Percentiles rank a stretch among this genome's conserved stretches.
phyloP scores from a whole-genome alignment of 2,113 vertebrate genomes.

The Diadophis punctatus region DNA sequence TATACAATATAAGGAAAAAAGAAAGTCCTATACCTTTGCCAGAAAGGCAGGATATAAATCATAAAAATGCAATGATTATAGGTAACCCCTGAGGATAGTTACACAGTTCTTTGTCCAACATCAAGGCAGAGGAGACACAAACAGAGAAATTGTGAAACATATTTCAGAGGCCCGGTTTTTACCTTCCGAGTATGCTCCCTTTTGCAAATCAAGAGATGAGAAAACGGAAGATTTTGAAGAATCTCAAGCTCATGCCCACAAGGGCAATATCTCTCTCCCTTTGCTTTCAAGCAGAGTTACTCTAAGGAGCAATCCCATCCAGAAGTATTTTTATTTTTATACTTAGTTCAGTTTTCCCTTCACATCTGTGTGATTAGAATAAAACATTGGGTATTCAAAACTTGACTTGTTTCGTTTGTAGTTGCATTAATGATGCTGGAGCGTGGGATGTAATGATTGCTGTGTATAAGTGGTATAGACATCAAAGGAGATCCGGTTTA shows the following conservation, averaged over 20 bases:
- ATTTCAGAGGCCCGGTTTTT: neutral
- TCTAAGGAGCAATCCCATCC: slow-evolving; percentile 38
- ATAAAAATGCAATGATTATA: neutral
- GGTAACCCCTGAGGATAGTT: neutral
- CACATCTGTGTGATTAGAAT: slow-evolving; percentile 4
- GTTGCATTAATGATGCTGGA: slow-evolving; percentile 54
- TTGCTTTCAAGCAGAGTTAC: slow-evolving; percentile 19
- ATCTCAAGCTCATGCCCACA: slow-evolving; percentile 7
- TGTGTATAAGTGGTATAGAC: slow-evolving; percentile 42
- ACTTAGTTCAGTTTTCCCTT: slow-evolving; percentile 45
- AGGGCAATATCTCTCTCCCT: slow-evolving; percentile 13
- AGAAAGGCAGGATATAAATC: neutral
- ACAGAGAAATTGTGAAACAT: neutral
- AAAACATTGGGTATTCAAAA: slow-evolving; percentile 37
- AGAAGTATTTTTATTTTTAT: slow-evolving; percentile 51
- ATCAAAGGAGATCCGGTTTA: slow-evolving; percentile 59
- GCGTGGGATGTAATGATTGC: slow-evolving; percentile 9
- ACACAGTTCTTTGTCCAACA: neutral
- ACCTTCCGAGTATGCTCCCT: neutral
- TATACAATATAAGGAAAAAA: neutral
- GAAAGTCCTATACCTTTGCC: neutral
- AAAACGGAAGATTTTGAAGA: slow-evolving; percentile 1
- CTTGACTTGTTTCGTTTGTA: slow-evolving; percentile 35
- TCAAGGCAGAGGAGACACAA: neutral
- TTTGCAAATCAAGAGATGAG: slow-evolving; percentile 22